Percentiles rank a stretch among this genome's conserved stretches.
Conservation (phyloP, 2,888 invertebrate species). For the Heliconius hortense region DNA sequence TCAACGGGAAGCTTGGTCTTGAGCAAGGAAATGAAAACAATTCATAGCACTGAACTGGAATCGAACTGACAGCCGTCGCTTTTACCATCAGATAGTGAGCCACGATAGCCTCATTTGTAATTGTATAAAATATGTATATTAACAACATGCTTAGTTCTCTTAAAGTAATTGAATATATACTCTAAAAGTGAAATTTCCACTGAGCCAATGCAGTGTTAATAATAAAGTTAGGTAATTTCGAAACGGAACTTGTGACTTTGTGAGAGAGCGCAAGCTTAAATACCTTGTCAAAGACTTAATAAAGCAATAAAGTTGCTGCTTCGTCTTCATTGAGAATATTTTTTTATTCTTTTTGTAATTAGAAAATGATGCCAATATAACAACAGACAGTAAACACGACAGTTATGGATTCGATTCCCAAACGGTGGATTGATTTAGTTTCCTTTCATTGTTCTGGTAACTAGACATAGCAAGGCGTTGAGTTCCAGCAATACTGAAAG, state of each 20-base stretch:
- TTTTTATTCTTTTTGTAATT: neutral
- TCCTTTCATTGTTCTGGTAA: neutral
- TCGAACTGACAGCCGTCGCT: no score
- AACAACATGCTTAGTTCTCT: neutral
- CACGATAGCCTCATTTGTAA: no score
- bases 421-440: neutral
- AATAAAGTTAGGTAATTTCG: conserved; percentile 1
- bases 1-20: no score
- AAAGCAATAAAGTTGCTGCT: neutral
- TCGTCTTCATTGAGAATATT: neutral
- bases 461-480: neutral
- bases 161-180: neutral
- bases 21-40: no score
- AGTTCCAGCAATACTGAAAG: neutral
- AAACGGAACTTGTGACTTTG: neutral
- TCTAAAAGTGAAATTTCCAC: neutral
- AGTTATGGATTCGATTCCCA: neutral
- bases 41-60: no score
- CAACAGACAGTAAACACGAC: neutral
- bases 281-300: neutral
- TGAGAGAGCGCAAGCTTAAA: neutral
- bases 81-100: no score
- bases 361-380: neutral
- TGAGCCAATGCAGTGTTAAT: neutral
- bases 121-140: no score